Base-by-base conservation (phyloP, 2,888 invertebrate species). In the Augochlorella aurata region DNA sequence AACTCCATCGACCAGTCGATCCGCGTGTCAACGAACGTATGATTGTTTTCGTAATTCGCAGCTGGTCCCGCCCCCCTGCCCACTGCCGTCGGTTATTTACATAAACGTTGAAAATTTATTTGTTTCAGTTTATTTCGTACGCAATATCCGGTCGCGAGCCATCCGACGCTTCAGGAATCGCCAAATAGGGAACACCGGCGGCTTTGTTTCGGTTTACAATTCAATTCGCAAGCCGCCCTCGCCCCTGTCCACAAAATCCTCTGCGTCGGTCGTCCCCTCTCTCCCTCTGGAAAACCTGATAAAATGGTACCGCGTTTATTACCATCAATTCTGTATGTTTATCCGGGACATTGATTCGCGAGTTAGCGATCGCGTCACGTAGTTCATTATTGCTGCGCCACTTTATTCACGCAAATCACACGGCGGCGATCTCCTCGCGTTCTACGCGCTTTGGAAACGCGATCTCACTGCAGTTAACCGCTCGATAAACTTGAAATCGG, bases 181-280 rank as follows among this genome's bases (percentile, higher is more conserved):
- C 63, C 74, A 69, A 73, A 79, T 73, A 71, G 77, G 38, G 58
- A 45, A 58, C 47, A 65, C 45, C 14, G 45, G 65, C 74, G 75
- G 83, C 63, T 77, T 83, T 74, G 83, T 83, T 84, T 79, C 83
- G 83, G 72, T 84, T 83, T 84, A 79, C 83, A 76, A 83, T 84
- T 84, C 80, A 77, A 83, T 84, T 84, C 76, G 73, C 24, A 45
- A 38, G 38, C 18, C 5, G 7, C 14, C 5, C 18, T 4, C 63
- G 18, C 18, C 12, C 44, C 63, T 18, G 29, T 10, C n/a, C 29
- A 24, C 61, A 29, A 24, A 58, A 58, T 29, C 9, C 29, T 63
- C 61, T 16, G 61, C 16, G 61, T 58, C 58, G 58, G 7, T 14
- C 16, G 16, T 16, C 12, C 47, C 12, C 14, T 14, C 47, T 1